Conservation (phyloP, 2,888 invertebrate genomes). For the Suillia variegata region DNA sequence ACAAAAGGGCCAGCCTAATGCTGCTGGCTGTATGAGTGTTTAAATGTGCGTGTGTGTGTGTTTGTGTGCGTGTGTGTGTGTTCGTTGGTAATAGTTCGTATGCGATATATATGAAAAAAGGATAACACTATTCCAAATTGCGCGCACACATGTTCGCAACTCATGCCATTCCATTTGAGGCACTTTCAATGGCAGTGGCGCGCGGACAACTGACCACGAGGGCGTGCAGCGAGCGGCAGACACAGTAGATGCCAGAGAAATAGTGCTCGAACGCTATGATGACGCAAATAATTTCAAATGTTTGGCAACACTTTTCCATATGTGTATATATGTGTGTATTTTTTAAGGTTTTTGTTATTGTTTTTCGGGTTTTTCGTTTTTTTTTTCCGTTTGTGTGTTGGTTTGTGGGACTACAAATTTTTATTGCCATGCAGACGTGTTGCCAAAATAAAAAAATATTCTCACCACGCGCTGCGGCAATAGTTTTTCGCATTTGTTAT, state of each 20-base stretch:
- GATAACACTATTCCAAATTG: constrained; percentile 31
- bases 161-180: too few species aligned
- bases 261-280: neutral
- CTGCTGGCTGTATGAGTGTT: neutral
- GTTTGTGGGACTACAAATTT: constrained; percentile 2
- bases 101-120: neutral
- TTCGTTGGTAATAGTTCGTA: neutral
- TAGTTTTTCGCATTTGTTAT: neutral
- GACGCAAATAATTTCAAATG: constrained; percentile 4
- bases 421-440: constrained; percentile 5
- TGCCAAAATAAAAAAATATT: neutral
- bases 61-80: neutral
- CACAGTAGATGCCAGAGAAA: neutral
- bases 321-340: too few species aligned
- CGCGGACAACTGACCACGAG: neutral
- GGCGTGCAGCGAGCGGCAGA: neutral
- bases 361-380: neutral
- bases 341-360: neutral
- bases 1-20: neutral
- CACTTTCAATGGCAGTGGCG: neutral
- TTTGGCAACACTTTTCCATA: neutral
- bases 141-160: constrained; percentile 43
- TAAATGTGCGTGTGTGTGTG: neutral
- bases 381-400: neutral
- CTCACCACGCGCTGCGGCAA: neutral